Evolutionary conservation across 1,140 invertebrate species (phyloP).

Genomic region (Orchesella cincta): DNA sequence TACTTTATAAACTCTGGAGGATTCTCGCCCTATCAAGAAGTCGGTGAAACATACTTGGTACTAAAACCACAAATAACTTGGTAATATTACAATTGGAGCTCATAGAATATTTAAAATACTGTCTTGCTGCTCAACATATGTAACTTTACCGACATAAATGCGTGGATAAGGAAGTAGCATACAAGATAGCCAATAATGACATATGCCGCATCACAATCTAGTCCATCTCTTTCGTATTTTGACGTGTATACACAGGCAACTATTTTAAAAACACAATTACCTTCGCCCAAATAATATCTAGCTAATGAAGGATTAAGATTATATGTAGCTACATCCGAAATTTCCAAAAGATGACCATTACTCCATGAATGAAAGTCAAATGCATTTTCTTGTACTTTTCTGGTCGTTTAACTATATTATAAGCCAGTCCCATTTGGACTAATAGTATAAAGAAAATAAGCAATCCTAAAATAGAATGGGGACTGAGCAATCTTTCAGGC

Average conservation of each 20-base stretch:
- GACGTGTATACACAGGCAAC: not conserved
- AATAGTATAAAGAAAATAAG: not conserved
- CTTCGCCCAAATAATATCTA: not conserved
- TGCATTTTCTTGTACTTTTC: not conserved
- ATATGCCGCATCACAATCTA: not conserved
- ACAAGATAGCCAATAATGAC: not conserved
- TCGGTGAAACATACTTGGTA: constrained; percentile 33
- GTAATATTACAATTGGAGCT: no score
- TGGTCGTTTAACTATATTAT: not conserved
- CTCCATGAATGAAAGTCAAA: not conserved
- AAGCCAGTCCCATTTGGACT: not conserved
- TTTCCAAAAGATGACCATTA: not conserved
- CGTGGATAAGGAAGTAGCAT: not conserved
- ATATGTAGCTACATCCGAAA: not conserved
- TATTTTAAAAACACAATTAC: not conserved
- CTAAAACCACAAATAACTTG: constrained; percentile 5
- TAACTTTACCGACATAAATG: not conserved
- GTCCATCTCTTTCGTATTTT: not conserved
- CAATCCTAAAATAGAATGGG: not conserved
- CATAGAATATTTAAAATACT: not conserved
- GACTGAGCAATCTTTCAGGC: not conserved
- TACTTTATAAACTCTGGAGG: constrained; percentile 29
- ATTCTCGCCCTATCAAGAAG: not conserved
- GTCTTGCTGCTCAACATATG: not conserved
- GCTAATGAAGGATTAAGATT: not conserved